These are phyloP conservation scores for Hermaeophaga mercurialis DNA, from an alignment of 2,888 invertebrate genomes.

Conservation along the genomic window DNA sequence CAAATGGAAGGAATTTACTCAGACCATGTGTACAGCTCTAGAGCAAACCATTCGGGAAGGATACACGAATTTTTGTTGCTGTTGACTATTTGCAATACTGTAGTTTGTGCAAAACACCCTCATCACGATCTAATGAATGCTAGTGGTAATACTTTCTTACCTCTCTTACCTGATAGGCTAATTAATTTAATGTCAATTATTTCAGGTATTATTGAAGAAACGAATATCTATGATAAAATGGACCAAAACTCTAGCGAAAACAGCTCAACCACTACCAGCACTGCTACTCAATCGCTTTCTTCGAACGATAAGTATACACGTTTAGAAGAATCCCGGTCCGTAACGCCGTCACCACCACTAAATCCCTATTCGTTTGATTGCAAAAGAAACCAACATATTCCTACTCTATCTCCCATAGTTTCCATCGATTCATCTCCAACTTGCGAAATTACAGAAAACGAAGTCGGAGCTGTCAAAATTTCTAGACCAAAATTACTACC, in stretches of 20 bases:
- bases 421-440: constrained; percentile 64
- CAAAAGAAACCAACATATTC: constrained; percentile 57
- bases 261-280: constrained; percentile 29
- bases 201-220: constrained; percentile 35
- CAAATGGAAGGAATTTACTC: constrained; percentile 47
- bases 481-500: constrained; percentile 55
- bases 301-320: constrained; percentile 66
- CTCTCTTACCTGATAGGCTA: too few species aligned
- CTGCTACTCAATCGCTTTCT: constrained; percentile 28
- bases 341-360: constrained; percentile 70
- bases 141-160: too few species aligned
- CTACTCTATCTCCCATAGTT: constrained; percentile 61
- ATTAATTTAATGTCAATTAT: too few species aligned
- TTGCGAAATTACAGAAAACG: constrained; percentile 47
- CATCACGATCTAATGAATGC: constrained; percentile 75
- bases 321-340: constrained; percentile 77
- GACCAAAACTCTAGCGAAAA: constrained; percentile 30
- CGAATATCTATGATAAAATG: constrained; percentile 27
- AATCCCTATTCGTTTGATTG: constrained; percentile 43
- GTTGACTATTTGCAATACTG: constrained; percentile 94
- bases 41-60: constrained; percentile 67
- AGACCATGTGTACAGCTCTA: constrained; percentile 44
- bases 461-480: background rate
- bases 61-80: constrained; percentile 89
- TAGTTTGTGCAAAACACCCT: constrained; percentile 89